Evolutionary conservation across 1,140 invertebrate species (phyloP).

Genomic region (Doryteuthis pealeii): DNA sequence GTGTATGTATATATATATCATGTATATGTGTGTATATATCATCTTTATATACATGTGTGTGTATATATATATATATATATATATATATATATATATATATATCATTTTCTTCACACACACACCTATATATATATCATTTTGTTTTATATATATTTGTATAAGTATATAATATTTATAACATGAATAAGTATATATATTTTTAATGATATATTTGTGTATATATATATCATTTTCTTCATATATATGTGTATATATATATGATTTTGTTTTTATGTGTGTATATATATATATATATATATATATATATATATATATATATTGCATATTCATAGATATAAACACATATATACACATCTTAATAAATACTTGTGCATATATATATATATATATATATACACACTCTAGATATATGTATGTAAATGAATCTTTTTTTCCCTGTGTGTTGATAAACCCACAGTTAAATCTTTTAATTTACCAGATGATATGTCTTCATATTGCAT

Average conservation of each 20-base stretch:
- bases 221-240: not conserved
- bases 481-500: no score
- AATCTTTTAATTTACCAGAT: no score
- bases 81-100: slow-evolving; percentile 11
- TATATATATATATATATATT: slow-evolving; percentile 14
- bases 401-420: not conserved
- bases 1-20: no score
- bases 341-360: not conserved
- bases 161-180: slow-evolving; percentile 12
- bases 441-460: not conserved
- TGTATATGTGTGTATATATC: no score
- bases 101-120: not conserved
- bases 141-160: slow-evolving; percentile 22
- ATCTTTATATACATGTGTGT: not conserved
- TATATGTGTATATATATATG: slow-evolving; percentile 18
- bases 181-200: slow-evolving; percentile 16
- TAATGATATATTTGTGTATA: not conserved
- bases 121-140: no score
- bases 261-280: slow-evolving; percentile 16
- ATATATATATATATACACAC: slow-evolving; percentile 24
- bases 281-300: slow-evolving; percentile 13
- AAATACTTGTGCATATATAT: slow-evolving; percentile 11
- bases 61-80: slow-evolving; percentile 9
- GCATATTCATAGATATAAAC: not conserved
- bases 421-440: not conserved